Conservation (phyloP, 2,888 invertebrate species). For the Mythimna impura region DNA sequence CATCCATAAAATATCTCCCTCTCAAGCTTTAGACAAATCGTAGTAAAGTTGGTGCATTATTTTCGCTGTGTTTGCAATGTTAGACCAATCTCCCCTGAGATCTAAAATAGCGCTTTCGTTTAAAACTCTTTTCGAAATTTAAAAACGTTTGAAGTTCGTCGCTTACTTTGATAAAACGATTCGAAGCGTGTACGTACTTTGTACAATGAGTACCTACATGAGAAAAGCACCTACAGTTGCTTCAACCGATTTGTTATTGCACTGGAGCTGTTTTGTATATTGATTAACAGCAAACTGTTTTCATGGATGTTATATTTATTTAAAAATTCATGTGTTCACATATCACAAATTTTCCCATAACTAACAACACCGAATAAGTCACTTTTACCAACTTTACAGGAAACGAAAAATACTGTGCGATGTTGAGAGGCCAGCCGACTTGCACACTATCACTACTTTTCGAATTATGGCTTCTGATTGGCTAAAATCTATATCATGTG, state of each 20-base stretch:
- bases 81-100: conserved; percentile 46
- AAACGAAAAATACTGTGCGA: too few relatives aligned
- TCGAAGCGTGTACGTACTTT: conserved; percentile 26
- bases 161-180: conserved; percentile 45
- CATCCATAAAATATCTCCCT: neutral
- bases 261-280: neutral
- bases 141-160: conserved; percentile 49
- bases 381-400: too few relatives aligned
- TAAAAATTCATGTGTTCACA: too few relatives aligned
- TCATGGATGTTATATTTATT: neutral
- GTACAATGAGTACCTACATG: conserved; percentile 1
- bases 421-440: too few relatives aligned
- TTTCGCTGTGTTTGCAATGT: conserved; percentile 47
- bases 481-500: too few relatives aligned
- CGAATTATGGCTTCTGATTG: too few relatives aligned
- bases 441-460: too few relatives aligned
- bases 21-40: conserved; percentile 37
- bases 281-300: neutral
- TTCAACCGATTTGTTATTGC: neutral
- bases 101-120: conserved; percentile 46
- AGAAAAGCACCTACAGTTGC: neutral
- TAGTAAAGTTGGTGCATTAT: conserved; percentile 34
- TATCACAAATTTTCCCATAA: too few relatives aligned
- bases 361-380: too few relatives aligned
- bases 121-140: conserved; percentile 53